phyloP scores from a whole-genome alignment of 2,797 vertebrate species.

The Rhabdophis nuchalis region DNA sequence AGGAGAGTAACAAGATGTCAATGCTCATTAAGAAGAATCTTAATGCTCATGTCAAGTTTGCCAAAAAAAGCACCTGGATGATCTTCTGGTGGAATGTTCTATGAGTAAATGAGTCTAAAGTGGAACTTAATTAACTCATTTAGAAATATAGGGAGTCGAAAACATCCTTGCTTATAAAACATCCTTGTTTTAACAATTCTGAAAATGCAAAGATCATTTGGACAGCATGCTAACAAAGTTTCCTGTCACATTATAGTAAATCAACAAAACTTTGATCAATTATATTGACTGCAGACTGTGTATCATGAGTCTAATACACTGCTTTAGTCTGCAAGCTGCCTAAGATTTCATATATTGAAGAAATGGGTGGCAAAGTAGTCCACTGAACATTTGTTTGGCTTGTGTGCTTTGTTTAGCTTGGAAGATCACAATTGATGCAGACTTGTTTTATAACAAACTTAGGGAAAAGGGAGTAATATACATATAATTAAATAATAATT shows the following conservation, averaged over 20 bases:
- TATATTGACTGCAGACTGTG: not conserved
- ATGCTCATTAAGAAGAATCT: not conserved
- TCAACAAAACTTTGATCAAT: not conserved
- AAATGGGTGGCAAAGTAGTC: not conserved
- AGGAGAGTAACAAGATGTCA: not conserved
- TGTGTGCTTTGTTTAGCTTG: not conserved
- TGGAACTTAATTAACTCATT: not conserved
- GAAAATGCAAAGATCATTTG: not conserved
- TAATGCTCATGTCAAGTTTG: not conserved
- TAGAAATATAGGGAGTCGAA: not conserved
- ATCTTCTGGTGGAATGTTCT: not conserved
- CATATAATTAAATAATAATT: conserved; percentile 62
- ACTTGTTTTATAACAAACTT: conserved; percentile 5
- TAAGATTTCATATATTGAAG: not conserved
- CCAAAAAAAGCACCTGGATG: not conserved
- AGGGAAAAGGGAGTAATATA: conserved; percentile 31
- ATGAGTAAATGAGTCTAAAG: not conserved
- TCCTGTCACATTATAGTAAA: not conserved
- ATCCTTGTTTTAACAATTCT: not conserved
- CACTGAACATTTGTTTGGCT: not conserved
- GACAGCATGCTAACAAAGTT: not conserved
- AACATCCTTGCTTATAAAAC: not conserved
- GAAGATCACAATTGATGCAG: not conserved
- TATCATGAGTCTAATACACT: not conserved
- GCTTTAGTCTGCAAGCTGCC: not conserved